Evolutionary conservation across 2,888 invertebrate genomes (phyloP), one percentile per base, ranked within the genome.

Genomic region (Phaedon cochleariae): DNA sequence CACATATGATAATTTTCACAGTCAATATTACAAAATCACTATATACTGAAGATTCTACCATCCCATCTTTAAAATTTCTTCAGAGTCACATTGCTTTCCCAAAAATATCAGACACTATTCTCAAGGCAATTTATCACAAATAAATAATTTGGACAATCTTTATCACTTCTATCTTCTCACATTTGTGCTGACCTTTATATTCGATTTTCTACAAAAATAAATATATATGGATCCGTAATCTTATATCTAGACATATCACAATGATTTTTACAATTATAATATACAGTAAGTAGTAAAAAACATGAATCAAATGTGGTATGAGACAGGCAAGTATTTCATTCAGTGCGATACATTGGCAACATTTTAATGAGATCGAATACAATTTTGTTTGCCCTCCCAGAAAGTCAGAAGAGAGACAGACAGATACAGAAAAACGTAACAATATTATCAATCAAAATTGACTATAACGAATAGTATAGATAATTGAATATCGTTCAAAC

Each of bases 191-290:
- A 49, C 59, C 48, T 54, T 46, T 53, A 18, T 18, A 22, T 61
- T 60, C 51, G 61, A 65, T 34, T 65, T 58, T 62, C 53, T 76
- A 76, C 72, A 76, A 76, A 76, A 75, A 76, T 76, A 76, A 76
- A 76, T 76, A 76, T 74, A 74, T 75, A 71, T 34, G 31, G 71
- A 71, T 70, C 51, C 22, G 41, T 55, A 21, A 55, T 15, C 67
- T 70, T 73, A 74, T 31, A 67, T 66, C 74, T 71, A 72, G 53
- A 70, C 69, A 71, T 74, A 74, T 76, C 76, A 76, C 76, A 76
- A 75, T 75, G 68, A 74, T 71, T 73, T 75, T 73, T 75, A 76
- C 76, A 76, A 74, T 34, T 34, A 70, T 63, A 72, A 76, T 76
- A 68, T 74, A 76, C 76, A 75, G 68, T 65, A 69, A 69, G 65